Base-by-base conservation (phyloP, 2,888 invertebrate species). In the Coenonympha glycerion region DNA sequence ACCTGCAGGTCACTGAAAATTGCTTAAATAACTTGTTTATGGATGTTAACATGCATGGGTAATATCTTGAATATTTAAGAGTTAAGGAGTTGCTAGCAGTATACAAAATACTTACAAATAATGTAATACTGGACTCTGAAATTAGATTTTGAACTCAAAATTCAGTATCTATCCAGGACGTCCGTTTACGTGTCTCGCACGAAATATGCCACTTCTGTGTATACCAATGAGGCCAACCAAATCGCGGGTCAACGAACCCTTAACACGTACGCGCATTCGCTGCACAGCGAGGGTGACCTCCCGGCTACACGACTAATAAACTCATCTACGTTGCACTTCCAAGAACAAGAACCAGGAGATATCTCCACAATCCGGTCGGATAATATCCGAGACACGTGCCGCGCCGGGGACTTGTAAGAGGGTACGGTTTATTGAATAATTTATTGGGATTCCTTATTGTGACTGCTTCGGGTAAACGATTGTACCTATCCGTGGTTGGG, bases 201-300 rank as follows among this genome's bases (percentile, higher is more conserved):
- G n/a, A 57, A 61, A 64, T 70, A 65, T 65, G 67, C 67, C 62
- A 63, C 64, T 64, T 55, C 58, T 56, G 55, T 47, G 61, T 64
- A 60, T 50, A 55, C 39, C 60, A 68, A 67, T 59, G 67, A 70
- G 69, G 67, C 56, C 65, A 56, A 55, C 61, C 54, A 59, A 61
- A 63, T 61, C 55, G 64, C 49, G 68, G 79, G 75, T 79, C 81
- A 74, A 63, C 69, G 78, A 80, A 75, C 82, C 69, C 68, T 63
- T 67, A 68, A 64, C 68, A 68, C 66, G 61, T 67, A 66, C 65
- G 68, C 70, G 66, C 66, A 56, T 66, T 63, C 65, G 61, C 58
- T 61, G 61, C 61, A 56, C 52, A 53, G 47, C 49, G 54, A 51
- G 55, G 55, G 56, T 51, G 56, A 56, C 63, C 66, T 64, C 66